Base-by-base conservation (phyloP, 2,113 vertebrate species). In the Tiliqua scincoides region DNA sequence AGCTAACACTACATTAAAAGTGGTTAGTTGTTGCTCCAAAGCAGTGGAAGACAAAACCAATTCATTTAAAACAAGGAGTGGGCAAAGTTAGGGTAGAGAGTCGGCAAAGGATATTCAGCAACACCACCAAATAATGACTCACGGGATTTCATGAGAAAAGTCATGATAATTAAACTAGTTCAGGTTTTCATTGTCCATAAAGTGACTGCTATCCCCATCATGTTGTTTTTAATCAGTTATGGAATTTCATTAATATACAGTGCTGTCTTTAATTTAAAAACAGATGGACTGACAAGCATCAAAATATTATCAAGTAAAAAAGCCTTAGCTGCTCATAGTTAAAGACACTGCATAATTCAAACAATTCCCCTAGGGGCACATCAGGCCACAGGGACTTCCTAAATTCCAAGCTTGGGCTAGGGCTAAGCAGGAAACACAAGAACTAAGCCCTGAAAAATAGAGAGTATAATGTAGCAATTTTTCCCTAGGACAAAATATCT, bases 11-110 rank as follows among this genome's bases (percentile, higher is more conserved):
- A 43, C 85, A 88, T 48, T 57, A 85, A 79, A 84, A 91, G 79
- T 67, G 68, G 85, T 95, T 94, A 95, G 92, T 35, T 20, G 25
- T 87, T 88, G 82, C 89, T 89, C 91, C 83, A 87, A 84, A 94
- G 90, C 59, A 77, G 52, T 72, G 40, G 82, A 94, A 92, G 80
- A 88, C 89, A 94, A 95, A 96, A 96, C 96, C 96, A 96, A 96
- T 96, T 96, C 96, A 96, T 96, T 95, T 95, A 83, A 83, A 90
- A 48, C 15, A 92, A 90, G 81, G 91, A 89, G 67, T 68, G 79
- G 86, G 81, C 84, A 92, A 80, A 76, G 20, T 37, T 70, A 68
- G 72, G 12, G 25, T 21, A 74, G 21, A 65, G 40, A 23, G 6
- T 6, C 6, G 52, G 25, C 30, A 72, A 63, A 48, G 7, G 15